Evolutionary conservation across 2,113 vertebrate genomes (phyloP), one percentile per base, ranked within the genome.

Genomic region (Progne subis): DNA sequence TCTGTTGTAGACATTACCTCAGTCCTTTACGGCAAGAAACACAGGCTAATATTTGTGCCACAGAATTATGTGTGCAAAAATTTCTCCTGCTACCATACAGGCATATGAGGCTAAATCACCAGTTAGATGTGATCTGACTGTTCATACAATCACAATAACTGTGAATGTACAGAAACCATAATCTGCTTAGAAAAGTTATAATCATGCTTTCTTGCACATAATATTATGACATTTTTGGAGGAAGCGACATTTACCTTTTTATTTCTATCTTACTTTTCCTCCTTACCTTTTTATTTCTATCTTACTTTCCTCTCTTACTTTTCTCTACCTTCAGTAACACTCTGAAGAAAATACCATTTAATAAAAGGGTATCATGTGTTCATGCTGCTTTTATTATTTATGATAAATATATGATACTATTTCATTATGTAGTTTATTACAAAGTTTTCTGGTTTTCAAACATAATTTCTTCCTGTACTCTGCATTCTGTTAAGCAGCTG

Each of bases 1-100:
- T 82, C 70, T 95, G 63, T 18, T 90, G 46, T 61, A 96, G 94
- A 90, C 92, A 92, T 96, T 82, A 96, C 86, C 81, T 96, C 96
- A 97, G 88, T 46, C 47, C 34, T 78, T 47, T 79, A 39, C 65
- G 81, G 28, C 47, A 64, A 84, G 83, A 84, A 94, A 75, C 34
- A 19, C 20, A 71, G 32, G 56, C 41, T 91, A 63, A 55, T 94
- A 71, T 94, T 92, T 90, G 31, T 88, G 79, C 46, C 74, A 55
- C 34, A 72, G 63, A 94, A 41, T 44, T 91, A 47, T 55, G 56
- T 3, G 3, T 76, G 32, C 50, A 79, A 71, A 79, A 78, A 87
- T 39, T 49, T 76, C 18, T 50, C 19, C 34, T 80, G 63, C 18
- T 72, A 32, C 26, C 0, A 0, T 29, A 12, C 29, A 80, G 75